phyloP scores from a whole-genome alignment of 2,888 invertebrate genomes.

The Panzeria rudis region DNA sequence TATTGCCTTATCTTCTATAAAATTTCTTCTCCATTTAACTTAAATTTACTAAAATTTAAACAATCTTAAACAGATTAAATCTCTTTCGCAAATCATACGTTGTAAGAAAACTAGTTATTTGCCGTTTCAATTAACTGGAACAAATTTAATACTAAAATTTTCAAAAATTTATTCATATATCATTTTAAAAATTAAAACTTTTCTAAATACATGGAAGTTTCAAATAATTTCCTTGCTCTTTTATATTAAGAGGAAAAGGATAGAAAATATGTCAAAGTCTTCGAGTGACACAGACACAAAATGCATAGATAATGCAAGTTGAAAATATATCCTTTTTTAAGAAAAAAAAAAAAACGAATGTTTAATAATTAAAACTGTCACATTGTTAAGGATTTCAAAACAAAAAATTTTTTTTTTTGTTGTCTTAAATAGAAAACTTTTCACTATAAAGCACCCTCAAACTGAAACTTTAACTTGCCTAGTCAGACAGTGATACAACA shows the following conservation, averaged over 20 bases:
- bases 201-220: neutral
- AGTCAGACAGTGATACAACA: conserved; percentile 28
- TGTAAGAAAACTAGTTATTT: neutral
- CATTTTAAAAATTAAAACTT: neutral
- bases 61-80: neutral
- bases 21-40: neutral
- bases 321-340: conserved; percentile 21
- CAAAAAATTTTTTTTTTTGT: conserved; percentile 7
- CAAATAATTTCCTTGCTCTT: neutral
- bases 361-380: conserved; percentile 71
- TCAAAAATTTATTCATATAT: no score
- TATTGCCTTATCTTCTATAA: no score
- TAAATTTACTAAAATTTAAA: neutral
- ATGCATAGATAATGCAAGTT: conserved; percentile 42
- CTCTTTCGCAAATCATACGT: neutral
- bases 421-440: conserved; percentile 14
- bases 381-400: conserved; percentile 56
- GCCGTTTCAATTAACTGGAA: conserved; percentile 29
- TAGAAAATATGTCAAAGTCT: conserved; percentile 34
- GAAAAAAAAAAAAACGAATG: conserved; percentile 45
- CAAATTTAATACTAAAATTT: conserved; percentile 26
- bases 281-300: conserved; percentile 35
- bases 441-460: no score
- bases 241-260: neutral
- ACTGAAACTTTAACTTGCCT: conserved; percentile 49